A percentile compares a stretch with the other conserved stretches of the same genome.
These are phyloP conservation scores for Polyploca ridens DNA, from an alignment of 2,888 invertebrate genomes.

Conservation along the genomic window DNA sequence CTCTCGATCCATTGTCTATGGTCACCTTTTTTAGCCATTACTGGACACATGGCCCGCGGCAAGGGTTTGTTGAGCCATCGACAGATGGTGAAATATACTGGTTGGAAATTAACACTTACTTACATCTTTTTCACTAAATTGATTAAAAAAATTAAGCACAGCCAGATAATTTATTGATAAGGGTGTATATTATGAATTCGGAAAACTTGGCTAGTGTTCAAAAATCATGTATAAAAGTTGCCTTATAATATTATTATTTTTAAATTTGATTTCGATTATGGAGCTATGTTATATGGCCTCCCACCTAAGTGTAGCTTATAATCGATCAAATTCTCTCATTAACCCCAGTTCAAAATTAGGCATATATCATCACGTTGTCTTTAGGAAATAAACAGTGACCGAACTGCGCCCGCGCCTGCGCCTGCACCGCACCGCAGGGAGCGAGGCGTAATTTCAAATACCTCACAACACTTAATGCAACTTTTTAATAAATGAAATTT, in stretches of 20 bases:
- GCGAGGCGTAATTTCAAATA: conserved; percentile 2
- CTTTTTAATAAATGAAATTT: conserved; percentile 30
- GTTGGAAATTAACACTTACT: conserved; percentile 5
- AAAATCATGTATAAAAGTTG: too few relatives aligned
- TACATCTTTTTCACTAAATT: background rate
- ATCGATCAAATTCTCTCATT: conserved; percentile 4
- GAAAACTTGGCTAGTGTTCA: too few relatives aligned
- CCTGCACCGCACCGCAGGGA: background rate
- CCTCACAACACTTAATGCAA: conserved; percentile 26
- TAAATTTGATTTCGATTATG: background rate
- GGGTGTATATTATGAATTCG: background rate
- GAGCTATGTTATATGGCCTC: background rate
- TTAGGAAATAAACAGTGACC: conserved; percentile 17
- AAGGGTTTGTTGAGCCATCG: conserved; percentile 51
- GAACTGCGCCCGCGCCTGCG: too few relatives aligned
- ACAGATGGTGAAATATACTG: conserved; percentile 24
- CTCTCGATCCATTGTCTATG: conserved; percentile 70
- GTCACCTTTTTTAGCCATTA: conserved; percentile 63
- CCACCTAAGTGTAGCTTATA: background rate
- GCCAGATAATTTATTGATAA: background rate
- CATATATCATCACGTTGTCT: conserved; percentile 2
- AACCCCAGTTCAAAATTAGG: background rate
- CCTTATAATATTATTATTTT: too few relatives aligned
- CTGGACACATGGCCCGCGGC: conserved; percentile 68
- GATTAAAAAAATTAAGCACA: background rate